A percentile compares a stretch with the other conserved stretches of the same genome.
Evolutionary conservation across 2,888 invertebrate genomes (phyloP).

Genomic region (Troilus luridus): DNA sequence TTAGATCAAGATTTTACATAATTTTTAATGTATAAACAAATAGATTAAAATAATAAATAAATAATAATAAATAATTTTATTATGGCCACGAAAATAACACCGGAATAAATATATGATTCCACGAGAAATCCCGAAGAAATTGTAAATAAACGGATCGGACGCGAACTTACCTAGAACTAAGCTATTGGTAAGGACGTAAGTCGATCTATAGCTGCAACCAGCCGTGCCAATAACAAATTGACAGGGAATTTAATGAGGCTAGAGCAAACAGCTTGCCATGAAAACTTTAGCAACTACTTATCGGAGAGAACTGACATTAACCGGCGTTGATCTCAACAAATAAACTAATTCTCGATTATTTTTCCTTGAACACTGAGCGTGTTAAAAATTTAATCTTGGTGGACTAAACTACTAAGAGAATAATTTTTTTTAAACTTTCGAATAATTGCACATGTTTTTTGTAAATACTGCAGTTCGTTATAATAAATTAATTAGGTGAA

Average conservation of each 20-base stretch:
- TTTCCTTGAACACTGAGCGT: neutral
- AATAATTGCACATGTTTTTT: no score
- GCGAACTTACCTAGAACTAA: neutral
- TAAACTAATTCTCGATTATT: neutral
- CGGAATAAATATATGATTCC: neutral
- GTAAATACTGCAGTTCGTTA: no score
- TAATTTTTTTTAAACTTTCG: no score
- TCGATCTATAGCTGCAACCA: constrained; percentile 1
- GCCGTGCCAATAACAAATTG: neutral
- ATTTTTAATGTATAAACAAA: no score
- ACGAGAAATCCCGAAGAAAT: neutral
- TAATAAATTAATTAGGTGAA: no score
- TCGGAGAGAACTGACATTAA: neutral
- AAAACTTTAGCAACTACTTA: constrained; percentile 6
- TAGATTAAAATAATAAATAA: no score
- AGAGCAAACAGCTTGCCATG: neutral
- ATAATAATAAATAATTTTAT: no score
- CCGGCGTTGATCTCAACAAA: neutral
- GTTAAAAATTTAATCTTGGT: neutral
- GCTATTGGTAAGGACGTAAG: neutral
- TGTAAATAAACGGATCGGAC: neutral
- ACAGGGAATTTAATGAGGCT: neutral
- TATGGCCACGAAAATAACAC: neutral
- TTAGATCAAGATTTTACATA: no score
- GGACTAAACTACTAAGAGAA: no score